Evolutionary conservation across 1,140 invertebrate species (phyloP).

Genomic region (Seison nebaliae): DNA sequence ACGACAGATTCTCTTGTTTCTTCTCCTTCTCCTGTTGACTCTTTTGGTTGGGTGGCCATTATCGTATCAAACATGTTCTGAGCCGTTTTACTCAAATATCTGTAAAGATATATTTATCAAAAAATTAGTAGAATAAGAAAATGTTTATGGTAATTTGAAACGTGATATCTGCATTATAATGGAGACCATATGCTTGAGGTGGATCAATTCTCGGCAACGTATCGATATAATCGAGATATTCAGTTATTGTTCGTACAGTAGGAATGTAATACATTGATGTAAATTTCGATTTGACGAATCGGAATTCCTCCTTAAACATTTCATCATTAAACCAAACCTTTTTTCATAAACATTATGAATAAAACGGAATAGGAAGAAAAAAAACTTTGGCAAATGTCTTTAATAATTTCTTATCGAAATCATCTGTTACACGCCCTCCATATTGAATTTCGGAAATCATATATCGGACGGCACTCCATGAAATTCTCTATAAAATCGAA

Average conservation of each 20-base stretch:
- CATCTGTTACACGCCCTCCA: conserved; percentile 27
- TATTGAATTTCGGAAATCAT: conserved; percentile 29
- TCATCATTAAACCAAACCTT: background rate
- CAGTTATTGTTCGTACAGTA: background rate
- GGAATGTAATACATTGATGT: background rate
- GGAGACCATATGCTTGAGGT: conserved; percentile 75
- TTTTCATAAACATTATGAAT: background rate
- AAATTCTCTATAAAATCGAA: background rate
- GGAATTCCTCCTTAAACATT: background rate
- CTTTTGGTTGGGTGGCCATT: no score
- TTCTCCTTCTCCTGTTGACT: no score
- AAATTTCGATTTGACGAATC: background rate
- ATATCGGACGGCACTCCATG: conserved; percentile 23
- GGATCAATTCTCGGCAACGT: conserved; percentile 54
- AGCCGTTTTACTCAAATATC: no score
- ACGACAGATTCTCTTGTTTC: conserved; percentile 22
- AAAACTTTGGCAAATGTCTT: conserved; percentile 1
- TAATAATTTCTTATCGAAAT: conserved; percentile 21
- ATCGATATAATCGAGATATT: conserved; percentile 35
- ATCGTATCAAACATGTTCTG: no score
- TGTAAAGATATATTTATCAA: no score
- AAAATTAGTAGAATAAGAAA: no score
- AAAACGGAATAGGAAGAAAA: background rate
- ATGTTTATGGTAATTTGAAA: no score
- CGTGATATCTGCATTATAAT: conserved; percentile 78